A percentile compares a stretch with the other conserved stretches of the same genome.
Conservation (phyloP, 2,113 vertebrate genomes). For the Climacteris rufus region DNA sequence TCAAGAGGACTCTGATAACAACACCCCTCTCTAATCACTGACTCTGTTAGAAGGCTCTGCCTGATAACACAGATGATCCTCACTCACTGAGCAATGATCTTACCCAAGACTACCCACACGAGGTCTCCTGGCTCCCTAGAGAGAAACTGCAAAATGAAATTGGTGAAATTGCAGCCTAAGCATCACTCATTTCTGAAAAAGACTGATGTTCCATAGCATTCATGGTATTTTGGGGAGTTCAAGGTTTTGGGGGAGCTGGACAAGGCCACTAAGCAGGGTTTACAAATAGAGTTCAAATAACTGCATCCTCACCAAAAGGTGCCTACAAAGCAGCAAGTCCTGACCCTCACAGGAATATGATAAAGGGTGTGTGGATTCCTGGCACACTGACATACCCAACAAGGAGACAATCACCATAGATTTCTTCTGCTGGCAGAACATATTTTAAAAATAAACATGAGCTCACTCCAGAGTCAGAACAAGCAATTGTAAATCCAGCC, state of each 20-base stretch:
- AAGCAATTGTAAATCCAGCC: slow-evolving; percentile 5
- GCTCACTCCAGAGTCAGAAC: slow-evolving; percentile 23
- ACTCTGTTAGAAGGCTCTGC: background rate
- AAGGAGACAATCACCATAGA: slow-evolving; percentile 35
- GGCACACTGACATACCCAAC: slow-evolving; percentile 13
- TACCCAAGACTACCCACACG: accelerated
- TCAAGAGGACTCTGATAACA: background rate
- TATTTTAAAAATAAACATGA: slow-evolving; percentile 52
- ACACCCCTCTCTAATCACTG: background rate
- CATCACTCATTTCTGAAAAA: background rate
- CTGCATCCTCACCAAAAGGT: background rate
- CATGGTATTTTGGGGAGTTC: background rate
- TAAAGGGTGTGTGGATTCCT: background rate
- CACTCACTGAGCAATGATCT: background rate
- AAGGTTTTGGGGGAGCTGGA: background rate
- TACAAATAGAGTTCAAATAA: background rate
- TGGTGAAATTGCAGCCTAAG: background rate
- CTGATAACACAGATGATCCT: background rate
- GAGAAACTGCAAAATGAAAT: background rate
- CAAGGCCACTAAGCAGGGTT: background rate
- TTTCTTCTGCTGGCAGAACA: background rate
- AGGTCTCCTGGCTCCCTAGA: background rate
- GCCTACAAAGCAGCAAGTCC: background rate
- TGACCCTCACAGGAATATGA: background rate
- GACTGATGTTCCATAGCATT: background rate